These are phyloP conservation scores for Cataglyphis livida DNA, from an alignment of 2,888 invertebrate genomes.

Conservation along the genomic window DNA sequence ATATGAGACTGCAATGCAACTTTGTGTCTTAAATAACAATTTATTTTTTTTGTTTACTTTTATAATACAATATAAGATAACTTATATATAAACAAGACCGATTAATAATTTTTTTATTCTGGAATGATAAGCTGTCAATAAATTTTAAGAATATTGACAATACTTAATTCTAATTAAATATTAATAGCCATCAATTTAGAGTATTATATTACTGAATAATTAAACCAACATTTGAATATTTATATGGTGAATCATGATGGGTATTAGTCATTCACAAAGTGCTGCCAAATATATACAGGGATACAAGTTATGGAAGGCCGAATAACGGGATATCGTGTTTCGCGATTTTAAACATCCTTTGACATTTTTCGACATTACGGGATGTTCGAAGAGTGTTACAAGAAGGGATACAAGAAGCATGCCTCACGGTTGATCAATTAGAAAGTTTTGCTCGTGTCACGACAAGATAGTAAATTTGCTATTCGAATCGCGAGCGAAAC, in stretches of 20 bases:
- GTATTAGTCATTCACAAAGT: background rate
- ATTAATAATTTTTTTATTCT: constrained; percentile 12
- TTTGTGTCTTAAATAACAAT: constrained; percentile 2
- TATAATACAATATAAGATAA: background rate
- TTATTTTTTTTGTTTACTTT: background rate
- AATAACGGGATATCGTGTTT: constrained; percentile 7
- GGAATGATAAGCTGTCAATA: background rate
- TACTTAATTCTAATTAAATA: background rate
- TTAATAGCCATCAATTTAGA: background rate
- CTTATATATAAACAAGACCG: background rate
- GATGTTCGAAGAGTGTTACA: background rate
- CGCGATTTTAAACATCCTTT: background rate
- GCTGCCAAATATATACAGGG: constrained; percentile 3
- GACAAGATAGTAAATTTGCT: background rate
- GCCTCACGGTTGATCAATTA: background rate
- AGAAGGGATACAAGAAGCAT: background rate
- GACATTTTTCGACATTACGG: background rate
- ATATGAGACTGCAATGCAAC: background rate
- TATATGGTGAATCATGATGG: background rate
- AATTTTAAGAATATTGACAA: background rate
- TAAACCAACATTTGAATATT: background rate
- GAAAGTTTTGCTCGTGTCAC: background rate
- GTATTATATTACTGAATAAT: background rate
- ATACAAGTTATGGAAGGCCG: background rate
- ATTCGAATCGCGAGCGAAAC: constrained; percentile 26